phyloP scores from a whole-genome alignment of 2,888 invertebrate genomes.

The Perizoma flavofasciatum region DNA sequence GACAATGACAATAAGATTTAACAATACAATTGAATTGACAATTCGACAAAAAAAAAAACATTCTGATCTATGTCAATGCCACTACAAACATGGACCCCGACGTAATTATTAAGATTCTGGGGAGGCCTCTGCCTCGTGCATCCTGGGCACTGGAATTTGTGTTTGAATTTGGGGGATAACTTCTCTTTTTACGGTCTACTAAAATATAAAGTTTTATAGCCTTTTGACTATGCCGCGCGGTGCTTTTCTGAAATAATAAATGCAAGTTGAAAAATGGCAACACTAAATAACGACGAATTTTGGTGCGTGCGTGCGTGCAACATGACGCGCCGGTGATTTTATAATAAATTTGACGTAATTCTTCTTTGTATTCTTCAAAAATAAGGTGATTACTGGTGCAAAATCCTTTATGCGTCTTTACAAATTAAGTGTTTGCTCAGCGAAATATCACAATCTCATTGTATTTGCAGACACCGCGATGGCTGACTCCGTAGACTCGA shows the following conservation, averaged over 20 bases:
- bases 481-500: conserved; percentile 86
- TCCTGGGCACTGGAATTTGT: too few relatives aligned
- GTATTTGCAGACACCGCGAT: conserved; percentile 88
- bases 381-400: conserved; percentile 59
- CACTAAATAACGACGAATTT: conserved; percentile 69
- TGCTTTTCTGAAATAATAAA: background rate
- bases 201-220: too few relatives aligned
- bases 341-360: conserved; percentile 78
- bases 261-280: conserved; percentile 48
- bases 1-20: too few relatives aligned
- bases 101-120: too few relatives aligned
- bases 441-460: conserved; percentile 57
- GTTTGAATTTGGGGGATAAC: too few relatives aligned
- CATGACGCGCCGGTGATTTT: conserved; percentile 83
- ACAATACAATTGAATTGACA: too few relatives aligned
- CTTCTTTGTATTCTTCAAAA: conserved; percentile 61
- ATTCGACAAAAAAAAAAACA: too few relatives aligned
- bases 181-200: too few relatives aligned
- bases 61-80: too few relatives aligned
- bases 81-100: too few relatives aligned
- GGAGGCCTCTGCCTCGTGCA: too few relatives aligned
- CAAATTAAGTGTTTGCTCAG: conserved; percentile 40
- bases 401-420: conserved; percentile 13
- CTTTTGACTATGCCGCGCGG: background rate
- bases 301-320: conserved; percentile 61